phyloP scores from a whole-genome alignment of 2,797 vertebrate species.

The Parauchenoglanis ngamensis region DNA sequence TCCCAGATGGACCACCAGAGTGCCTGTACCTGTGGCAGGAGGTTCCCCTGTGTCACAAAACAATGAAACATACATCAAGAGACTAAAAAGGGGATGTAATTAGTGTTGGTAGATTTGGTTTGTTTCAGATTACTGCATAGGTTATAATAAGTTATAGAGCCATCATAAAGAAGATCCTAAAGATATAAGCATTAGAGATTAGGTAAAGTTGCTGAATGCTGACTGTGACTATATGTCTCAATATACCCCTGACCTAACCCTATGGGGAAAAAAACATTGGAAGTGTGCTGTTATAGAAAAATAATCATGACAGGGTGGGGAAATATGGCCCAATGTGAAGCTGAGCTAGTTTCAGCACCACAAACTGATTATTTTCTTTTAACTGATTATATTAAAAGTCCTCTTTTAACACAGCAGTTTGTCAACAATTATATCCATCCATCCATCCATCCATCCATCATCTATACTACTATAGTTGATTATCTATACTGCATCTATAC shows the following conservation, averaged over 20 bases:
- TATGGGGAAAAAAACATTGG: neutral
- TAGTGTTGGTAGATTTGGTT: neutral
- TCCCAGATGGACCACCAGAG: conserved; percentile 70
- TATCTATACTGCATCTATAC: too few relatives aligned
- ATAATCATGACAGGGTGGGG: neutral
- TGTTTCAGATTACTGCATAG: neutral
- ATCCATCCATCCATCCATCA: too few relatives aligned
- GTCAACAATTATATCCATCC: neutral
- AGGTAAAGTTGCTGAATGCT: too few relatives aligned
- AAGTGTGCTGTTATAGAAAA: neutral
- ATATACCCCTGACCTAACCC: neutral
- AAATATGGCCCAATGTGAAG: neutral
- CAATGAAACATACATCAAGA: neutral
- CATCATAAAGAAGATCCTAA: neutral
- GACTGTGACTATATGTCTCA: neutral
- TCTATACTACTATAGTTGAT: too few relatives aligned
- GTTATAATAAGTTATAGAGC: neutral
- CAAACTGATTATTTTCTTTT: neutral
- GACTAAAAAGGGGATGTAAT: neutral
- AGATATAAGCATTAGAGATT: too few relatives aligned
- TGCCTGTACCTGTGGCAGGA: conserved; percentile 72
- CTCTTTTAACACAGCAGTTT: neutral
- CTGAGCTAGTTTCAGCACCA: neutral
- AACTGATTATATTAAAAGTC: neutral
- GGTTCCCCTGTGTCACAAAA: conserved; percentile 70